phyloP scores from a whole-genome alignment of 2,797 vertebrate genomes.

The Mallotus villosus region DNA sequence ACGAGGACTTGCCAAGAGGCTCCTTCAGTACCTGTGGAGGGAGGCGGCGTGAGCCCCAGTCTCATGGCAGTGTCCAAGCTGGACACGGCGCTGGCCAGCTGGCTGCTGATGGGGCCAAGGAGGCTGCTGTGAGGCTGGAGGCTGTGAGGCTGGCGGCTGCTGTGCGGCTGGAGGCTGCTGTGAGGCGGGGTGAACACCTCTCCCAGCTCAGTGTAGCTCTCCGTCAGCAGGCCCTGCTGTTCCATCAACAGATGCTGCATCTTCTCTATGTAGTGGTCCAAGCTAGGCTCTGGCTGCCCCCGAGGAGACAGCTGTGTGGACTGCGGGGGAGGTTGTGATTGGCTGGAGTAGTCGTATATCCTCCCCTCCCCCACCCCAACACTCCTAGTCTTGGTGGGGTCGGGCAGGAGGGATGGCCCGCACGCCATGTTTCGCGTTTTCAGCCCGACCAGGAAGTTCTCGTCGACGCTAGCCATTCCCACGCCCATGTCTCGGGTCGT shows the following conservation, averaged over 20 bases:
- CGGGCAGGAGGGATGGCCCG: slow-evolving; percentile 78
- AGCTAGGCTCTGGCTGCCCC: slow-evolving; percentile 30
- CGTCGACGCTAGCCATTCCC: slow-evolving; percentile 84
- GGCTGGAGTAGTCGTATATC: slow-evolving; percentile 57
- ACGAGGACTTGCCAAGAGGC: slow-evolving; percentile 46
- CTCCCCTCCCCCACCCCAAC: slow-evolving; percentile 80
- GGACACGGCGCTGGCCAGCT: slow-evolving; percentile 76
- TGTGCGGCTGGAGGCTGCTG: slow-evolving; percentile 61
- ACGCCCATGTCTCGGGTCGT: slow-evolving; percentile 83
- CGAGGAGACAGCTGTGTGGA: slow-evolving; percentile 35
- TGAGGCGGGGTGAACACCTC: slow-evolving; percentile 77
- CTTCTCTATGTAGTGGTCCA: slow-evolving; percentile 90
- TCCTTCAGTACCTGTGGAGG: slow-evolving; percentile 53
- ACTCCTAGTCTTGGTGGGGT: slow-evolving; percentile 81
- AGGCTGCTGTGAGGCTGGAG: not conserved
- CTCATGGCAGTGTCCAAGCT: slow-evolving; percentile 74
- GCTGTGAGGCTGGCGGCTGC: no score
- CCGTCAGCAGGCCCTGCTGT: slow-evolving; percentile 84
- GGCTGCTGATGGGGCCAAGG: slow-evolving; percentile 68
- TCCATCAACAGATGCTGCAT: slow-evolving; percentile 88
- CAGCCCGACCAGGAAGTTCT: slow-evolving; percentile 90
- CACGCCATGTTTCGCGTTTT: slow-evolving; percentile 93
- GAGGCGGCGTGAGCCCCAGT: slow-evolving; percentile 44
- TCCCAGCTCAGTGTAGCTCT: slow-evolving; percentile 77
- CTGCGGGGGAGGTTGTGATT: slow-evolving; percentile 41